A percentile compares a stretch with the other conserved stretches of the same genome.
Evolutionary conservation across 2,113 vertebrate species (phyloP).

Genomic region (Spermophilus dauricus): DNA sequence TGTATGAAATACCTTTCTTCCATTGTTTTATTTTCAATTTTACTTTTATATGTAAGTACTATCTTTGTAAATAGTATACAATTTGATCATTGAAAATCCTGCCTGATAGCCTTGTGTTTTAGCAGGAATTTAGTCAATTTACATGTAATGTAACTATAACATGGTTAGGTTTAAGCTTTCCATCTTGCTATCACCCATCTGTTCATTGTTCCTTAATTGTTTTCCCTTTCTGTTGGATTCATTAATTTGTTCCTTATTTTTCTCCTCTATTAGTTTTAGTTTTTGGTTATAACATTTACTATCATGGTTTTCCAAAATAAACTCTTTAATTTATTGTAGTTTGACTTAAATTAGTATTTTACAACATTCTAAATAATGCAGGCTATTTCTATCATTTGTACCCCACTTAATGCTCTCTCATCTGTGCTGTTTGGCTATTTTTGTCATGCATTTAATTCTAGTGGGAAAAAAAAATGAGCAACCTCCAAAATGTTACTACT

Average conservation of each 20-base stretch:
- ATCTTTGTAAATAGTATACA: neutral
- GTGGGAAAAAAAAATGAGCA: too few relatives aligned
- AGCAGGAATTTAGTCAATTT: neutral
- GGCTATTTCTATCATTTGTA: neutral
- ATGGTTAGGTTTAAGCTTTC: neutral
- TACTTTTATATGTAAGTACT: neutral
- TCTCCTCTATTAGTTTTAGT: neutral
- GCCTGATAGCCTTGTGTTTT: neutral
- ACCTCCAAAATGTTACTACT: neutral
- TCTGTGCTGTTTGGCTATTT: neutral
- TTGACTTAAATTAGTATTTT: neutral
- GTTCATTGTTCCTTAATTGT: neutral
- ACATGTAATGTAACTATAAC: neutral
- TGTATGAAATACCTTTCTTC: neutral
- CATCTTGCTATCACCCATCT: neutral
- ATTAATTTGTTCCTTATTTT: neutral
- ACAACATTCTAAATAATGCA: neutral
- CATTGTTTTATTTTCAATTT: neutral
- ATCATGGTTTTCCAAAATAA: neutral
- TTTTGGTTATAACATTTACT: neutral
- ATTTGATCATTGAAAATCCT: neutral
- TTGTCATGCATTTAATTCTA: constrained; percentile 7
- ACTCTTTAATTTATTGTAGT: too few relatives aligned
- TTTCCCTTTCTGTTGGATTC: neutral
- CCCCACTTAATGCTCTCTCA: neutral